phyloP scores from a whole-genome alignment of 1,140 invertebrate species.

The Drosophila miranda region DNA sequence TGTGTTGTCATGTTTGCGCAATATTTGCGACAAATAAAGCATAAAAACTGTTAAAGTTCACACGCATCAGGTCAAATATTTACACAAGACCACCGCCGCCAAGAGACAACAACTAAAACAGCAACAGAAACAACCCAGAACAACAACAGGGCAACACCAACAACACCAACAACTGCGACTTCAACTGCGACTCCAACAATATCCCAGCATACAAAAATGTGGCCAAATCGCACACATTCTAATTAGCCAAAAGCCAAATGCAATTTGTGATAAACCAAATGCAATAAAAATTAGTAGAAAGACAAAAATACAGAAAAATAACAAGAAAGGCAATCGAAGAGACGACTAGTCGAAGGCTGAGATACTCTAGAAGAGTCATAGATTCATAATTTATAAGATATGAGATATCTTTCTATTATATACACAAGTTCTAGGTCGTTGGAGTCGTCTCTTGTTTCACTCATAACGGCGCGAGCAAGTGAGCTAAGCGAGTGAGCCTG shows the following conservation, averaged over 20 bases:
- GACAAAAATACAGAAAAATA: no score
- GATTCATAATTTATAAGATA: no score
- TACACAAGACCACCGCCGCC: constrained; percentile 56
- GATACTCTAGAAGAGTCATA: no score
- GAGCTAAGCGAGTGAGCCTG: no score
- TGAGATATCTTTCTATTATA: no score
- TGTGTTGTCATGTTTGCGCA: constrained; percentile 67
- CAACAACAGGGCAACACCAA: background rate
- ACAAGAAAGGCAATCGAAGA: no score
- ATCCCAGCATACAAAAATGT: constrained; percentile 23
- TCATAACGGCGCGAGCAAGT: no score
- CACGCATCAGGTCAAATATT: constrained; percentile 80
- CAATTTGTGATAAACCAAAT: constrained; percentile 62
- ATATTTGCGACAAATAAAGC: constrained; percentile 82
- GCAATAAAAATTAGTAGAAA: constrained; percentile 27
- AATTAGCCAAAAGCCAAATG: constrained; percentile 52
- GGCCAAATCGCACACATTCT: constrained; percentile 54
- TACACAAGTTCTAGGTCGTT: no score
- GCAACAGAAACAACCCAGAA: constrained; percentile 10
- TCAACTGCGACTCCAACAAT: background rate
- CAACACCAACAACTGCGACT: constrained; percentile 8
- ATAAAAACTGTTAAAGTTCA: constrained; percentile 81
- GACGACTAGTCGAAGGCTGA: no score
- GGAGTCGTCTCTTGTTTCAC: no score
- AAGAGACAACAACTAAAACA: constrained; percentile 37